Conservation (phyloP, 64 coral and sea anemone genomes). For the Trachythela sp. region DNA sequence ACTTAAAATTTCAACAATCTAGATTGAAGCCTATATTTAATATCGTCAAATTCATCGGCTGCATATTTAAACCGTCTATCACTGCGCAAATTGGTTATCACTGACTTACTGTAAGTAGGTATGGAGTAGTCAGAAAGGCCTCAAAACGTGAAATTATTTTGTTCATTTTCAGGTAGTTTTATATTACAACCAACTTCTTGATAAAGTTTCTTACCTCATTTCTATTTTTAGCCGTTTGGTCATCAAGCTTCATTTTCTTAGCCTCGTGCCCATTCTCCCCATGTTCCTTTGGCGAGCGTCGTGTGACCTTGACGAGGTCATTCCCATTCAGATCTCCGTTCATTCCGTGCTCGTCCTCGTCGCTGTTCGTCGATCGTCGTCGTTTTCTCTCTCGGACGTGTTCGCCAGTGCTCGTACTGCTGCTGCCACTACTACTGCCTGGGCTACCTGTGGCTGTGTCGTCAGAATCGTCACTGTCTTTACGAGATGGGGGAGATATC, state of each 20-base stretch:
- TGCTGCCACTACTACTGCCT: slow-evolving; percentile 35
- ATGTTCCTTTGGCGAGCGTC: slow-evolving; percentile 75
- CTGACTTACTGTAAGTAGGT: too few relatives aligned
- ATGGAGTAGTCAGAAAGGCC: too few relatives aligned
- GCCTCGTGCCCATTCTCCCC: slow-evolving; percentile 78
- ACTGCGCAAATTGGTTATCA: too few relatives aligned
- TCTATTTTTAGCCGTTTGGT: slow-evolving; percentile 56
- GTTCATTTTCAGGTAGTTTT: too few relatives aligned
- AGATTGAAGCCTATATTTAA: too few relatives aligned
- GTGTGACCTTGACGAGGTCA: slow-evolving; percentile 45
- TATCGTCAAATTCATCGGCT: too few relatives aligned
- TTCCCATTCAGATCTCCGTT: slow-evolving; percentile 51
- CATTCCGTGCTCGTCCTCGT: slow-evolving; percentile 46
- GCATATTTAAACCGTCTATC: too few relatives aligned
- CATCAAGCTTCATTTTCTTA: slow-evolving; percentile 74
- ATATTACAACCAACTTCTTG: too few relatives aligned
- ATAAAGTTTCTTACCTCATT: slow-evolving; percentile 33
- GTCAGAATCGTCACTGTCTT: slow-evolving; percentile 32
- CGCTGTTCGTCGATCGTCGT: slow-evolving; percentile 34
- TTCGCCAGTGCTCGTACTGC: slow-evolving; percentile 16
- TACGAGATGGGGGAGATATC: neutral
- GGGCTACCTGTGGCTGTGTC: slow-evolving; percentile 27
- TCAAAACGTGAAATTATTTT: too few relatives aligned
- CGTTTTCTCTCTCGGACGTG: slow-evolving; percentile 61
- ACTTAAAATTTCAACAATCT: too few relatives aligned